Conservation (phyloP, 2,797 vertebrate species). For the Columba guinea region DNA sequence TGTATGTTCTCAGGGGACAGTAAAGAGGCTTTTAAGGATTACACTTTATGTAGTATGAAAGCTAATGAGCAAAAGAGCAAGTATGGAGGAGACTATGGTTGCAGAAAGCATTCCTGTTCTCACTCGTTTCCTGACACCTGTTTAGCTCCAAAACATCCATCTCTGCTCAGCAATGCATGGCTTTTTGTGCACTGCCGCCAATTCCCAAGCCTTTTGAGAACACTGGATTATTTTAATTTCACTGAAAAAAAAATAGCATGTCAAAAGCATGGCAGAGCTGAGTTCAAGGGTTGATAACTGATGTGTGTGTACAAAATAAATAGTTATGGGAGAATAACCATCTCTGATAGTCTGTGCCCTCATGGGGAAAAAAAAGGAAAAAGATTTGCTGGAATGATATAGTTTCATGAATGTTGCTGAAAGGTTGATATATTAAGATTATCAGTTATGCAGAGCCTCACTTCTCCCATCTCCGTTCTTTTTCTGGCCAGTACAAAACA, state of each 20-base stretch:
- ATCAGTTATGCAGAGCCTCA: background rate
- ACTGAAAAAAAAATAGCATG: background rate
- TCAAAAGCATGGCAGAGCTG: background rate
- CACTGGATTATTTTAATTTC: background rate
- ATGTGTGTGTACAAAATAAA: background rate
- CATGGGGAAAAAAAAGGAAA: background rate
- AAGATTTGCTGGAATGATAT: background rate
- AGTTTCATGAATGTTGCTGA: background rate
- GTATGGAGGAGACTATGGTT: conserved; percentile 20
- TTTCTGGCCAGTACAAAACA: background rate
- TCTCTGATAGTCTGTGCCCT: background rate
- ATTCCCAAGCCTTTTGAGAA: background rate
- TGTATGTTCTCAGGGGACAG: conserved; percentile 71
- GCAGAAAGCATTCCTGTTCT: conserved; percentile 18
- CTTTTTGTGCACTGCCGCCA: background rate
- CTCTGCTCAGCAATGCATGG: background rate
- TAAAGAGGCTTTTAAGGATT: conserved; percentile 78
- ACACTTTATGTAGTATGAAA: conserved; percentile 65
- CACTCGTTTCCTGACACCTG: background rate
- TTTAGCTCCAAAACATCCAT: background rate
- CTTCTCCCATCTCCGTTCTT: background rate
- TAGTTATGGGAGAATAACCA: background rate
- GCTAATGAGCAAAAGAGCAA: conserved; percentile 73
- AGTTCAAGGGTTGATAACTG: background rate
- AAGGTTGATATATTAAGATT: background rate